These are phyloP conservation scores for Myrmophylax atrothorax DNA, from an alignment of 2,113 vertebrate species.

Conservation along the genomic window DNA sequence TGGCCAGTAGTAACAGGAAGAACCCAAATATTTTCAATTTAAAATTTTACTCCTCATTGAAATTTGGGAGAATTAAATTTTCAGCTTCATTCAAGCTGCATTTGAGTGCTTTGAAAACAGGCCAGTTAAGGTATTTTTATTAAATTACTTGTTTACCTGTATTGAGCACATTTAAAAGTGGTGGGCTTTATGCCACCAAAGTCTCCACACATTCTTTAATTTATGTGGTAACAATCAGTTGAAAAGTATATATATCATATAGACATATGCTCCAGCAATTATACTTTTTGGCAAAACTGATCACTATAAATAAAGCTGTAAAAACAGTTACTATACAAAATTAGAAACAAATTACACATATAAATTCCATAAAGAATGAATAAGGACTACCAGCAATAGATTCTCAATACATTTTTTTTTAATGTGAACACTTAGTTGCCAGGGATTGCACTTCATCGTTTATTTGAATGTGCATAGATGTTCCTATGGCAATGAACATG, in stretches of 20 bases:
- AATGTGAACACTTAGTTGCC: not conserved
- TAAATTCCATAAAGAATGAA: constrained; percentile 9
- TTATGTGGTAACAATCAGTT: not conserved
- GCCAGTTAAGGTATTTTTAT: not conserved
- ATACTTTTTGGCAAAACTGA: not conserved
- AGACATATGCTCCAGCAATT: not conserved
- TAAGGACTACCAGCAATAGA: not conserved
- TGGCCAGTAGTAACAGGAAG: not conserved
- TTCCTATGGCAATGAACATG: constrained; percentile 36
- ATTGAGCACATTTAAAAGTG: not conserved
- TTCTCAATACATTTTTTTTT: not conserved
- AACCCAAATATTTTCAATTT: not conserved
- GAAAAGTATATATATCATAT: not conserved
- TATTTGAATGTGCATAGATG: constrained; percentile 34
- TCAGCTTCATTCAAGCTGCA: not conserved
- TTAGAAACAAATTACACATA: not conserved
- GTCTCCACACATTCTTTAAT: not conserved
- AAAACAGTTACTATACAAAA: constrained; percentile 3
- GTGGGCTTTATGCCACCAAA: not conserved
- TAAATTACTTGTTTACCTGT: not conserved
- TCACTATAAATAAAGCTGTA: not conserved
- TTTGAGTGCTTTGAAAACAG: not conserved
- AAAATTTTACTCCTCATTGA: not conserved
- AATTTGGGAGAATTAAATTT: not conserved
- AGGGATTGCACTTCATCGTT: constrained; percentile 59